These are phyloP conservation scores for Aphrophora alni DNA, from an alignment of 2,888 invertebrate species.

Conservation along the genomic window DNA sequence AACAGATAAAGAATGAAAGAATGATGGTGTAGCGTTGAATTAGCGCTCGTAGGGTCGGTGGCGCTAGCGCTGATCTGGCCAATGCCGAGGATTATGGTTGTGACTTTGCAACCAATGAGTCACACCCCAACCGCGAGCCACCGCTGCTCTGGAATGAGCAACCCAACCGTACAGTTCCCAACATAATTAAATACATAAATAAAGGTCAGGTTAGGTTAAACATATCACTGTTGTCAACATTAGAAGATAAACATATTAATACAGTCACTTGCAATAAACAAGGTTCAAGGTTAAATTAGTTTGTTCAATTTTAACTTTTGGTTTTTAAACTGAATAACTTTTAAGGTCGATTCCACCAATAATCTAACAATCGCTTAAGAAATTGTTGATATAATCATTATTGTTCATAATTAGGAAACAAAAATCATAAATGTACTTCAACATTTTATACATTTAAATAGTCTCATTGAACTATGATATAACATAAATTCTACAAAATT, in stretches of 20 bases:
- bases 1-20: background rate
- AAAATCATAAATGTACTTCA: no score
- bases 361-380: no score
- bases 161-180: conserved; percentile 40
- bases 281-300: no score
- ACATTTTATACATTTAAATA: no score
- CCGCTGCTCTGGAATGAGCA: conserved; percentile 53
- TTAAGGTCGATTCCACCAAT: no score
- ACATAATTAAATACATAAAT: background rate
- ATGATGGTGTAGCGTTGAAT: background rate
- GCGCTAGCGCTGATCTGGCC: conserved; percentile 49
- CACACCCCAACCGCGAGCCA: conserved; percentile 52
- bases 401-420: no score
- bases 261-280: no score
- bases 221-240: conserved; percentile 1
- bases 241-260: background rate
- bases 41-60: background rate
- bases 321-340: no score
- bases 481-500: no score
- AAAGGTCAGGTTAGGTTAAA: background rate
- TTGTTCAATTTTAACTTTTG: no score
- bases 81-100: conserved; percentile 44
- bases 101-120: conserved; percentile 49
- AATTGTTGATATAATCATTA: no score
- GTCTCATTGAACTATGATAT: no score